Evolutionary conservation across 1,140 invertebrate species (phyloP), one percentile per base, ranked within the genome.

Genomic region (Lepidurus couesii): DNA sequence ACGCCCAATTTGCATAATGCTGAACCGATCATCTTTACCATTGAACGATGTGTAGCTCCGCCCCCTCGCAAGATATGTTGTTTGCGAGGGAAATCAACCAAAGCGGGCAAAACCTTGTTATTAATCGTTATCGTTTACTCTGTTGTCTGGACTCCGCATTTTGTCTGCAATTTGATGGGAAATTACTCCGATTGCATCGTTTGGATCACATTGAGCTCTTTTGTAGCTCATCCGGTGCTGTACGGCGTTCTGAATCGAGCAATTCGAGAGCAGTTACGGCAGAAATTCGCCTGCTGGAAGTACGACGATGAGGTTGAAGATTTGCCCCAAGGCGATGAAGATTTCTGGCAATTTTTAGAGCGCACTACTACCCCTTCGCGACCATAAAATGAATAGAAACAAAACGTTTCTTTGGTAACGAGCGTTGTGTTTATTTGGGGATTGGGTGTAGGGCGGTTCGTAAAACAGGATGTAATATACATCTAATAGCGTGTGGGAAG

Each of bases 161-260:
- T 74, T 11, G 26, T 5, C 11, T 43, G 53, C 43, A 44, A n/a
- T 9, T 13, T 75, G 13, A 47, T 42, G 26, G 44, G 53, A 16
- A 7, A 47, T 79, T 44, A 44, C 16, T 34, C 74, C 10, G 42
- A 45, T 11, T 26, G 42, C n/a, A 26, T 75, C 11, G 45, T 75
- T 11, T 79, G 78, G 78, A 24, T 79, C 10, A 75, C 75, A n/a
- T 75, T 75, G 42, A 21, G 44, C 11, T 79, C 78, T 11, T 75
- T 79, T n/a, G 44, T 74, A 44, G 43, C 75, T 21, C 75, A 79
- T 74, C 73, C 73, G 26, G 16, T 79, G n/a, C 34, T 79, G 6
- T 79, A 79, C 44, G 78, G 78, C 13, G 10, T 79, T 9, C 34
- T 79, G 73, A 79, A 79, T n/a, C 73, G 78, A 16, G 78, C 78